phyloP scores from a whole-genome alignment of 2,113 vertebrate genomes.

The Ciconia stormi region DNA sequence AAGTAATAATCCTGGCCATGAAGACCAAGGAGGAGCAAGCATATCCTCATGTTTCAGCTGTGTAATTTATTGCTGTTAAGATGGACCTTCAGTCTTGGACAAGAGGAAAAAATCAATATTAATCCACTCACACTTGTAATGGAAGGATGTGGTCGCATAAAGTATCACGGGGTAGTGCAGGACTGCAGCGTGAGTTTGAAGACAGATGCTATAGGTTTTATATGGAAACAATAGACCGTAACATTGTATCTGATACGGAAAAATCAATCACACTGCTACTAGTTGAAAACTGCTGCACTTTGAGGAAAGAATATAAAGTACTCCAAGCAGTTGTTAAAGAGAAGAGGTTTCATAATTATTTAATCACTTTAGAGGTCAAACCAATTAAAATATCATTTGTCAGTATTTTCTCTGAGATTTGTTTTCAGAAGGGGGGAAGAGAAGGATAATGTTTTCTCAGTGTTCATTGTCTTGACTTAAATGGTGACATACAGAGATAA shows the following conservation, averaged over 20 bases:
- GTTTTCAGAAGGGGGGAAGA: slow-evolving; percentile 5
- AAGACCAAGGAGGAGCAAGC: slow-evolving; percentile 28
- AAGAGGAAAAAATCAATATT: slow-evolving; percentile 76
- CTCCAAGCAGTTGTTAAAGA: slow-evolving; percentile 66
- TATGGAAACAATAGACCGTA: slow-evolving; percentile 73
- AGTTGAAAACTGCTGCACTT: slow-evolving; percentile 53
- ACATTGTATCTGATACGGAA: slow-evolving; percentile 70
- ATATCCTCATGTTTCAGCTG: slow-evolving; percentile 38
- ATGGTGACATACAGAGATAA: slow-evolving; percentile 25
- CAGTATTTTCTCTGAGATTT: slow-evolving; percentile 58
- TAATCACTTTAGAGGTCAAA: slow-evolving; percentile 71
- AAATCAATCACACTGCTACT: slow-evolving; percentile 74
- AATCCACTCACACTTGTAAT: slow-evolving; percentile 78
- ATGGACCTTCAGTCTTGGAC: slow-evolving; percentile 60
- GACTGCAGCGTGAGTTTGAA: slow-evolving; percentile 57
- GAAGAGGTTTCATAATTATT: slow-evolving; percentile 71
- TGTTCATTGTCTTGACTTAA: slow-evolving; percentile 52
- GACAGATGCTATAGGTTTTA: slow-evolving; percentile 70
- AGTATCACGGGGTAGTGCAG: slow-evolving; percentile 46
- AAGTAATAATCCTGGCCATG: slow-evolving; percentile 32
- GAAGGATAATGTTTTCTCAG: slow-evolving; percentile 42
- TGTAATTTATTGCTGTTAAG: slow-evolving; percentile 71
- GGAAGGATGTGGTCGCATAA: slow-evolving; percentile 73
- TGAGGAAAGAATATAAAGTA: slow-evolving; percentile 67
- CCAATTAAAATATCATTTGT: slow-evolving; percentile 74